A percentile compares a stretch with the other conserved stretches of the same genome.
phyloP scores from a whole-genome alignment of 1,140 invertebrate species.

The Triops cancriformis region DNA sequence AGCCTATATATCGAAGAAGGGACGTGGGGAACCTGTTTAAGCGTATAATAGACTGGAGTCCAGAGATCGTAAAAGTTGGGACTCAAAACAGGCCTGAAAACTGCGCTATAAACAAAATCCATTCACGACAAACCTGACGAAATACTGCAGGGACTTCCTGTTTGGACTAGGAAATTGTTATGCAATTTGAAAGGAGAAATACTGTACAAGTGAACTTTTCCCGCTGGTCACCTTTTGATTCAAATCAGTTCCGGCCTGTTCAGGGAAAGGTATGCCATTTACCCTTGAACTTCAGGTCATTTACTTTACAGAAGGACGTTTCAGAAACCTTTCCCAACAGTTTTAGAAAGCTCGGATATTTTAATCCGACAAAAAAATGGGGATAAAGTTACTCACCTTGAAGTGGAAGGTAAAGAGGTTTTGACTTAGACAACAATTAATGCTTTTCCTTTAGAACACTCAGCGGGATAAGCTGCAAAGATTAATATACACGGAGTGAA shows the following conservation, averaged over 20 bases:
- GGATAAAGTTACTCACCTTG: not conserved
- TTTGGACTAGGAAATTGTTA: not conserved
- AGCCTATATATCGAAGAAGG: not conserved
- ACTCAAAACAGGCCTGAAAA: not conserved
- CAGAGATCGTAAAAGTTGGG: not conserved
- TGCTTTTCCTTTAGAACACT: not conserved
- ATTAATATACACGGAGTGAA: not conserved
- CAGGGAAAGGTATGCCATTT: not conserved
- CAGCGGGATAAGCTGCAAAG: too few species aligned
- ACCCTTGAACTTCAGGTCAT: slow-evolving; percentile 8
- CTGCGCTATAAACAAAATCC: not conserved
- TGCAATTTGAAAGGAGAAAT: not conserved
- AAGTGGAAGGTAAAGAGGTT: not conserved
- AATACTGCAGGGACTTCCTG: not conserved
- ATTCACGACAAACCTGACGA: not conserved
- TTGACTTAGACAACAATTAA: not conserved
- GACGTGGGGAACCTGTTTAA: not conserved
- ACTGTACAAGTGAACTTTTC: not conserved
- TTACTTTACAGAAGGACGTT: not conserved
- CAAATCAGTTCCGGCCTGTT: not conserved
- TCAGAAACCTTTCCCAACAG: not conserved
- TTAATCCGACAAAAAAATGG: not conserved
- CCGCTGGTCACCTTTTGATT: not conserved
- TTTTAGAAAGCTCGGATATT: not conserved
- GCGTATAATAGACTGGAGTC: not conserved